Conservation (phyloP, 2,113 vertebrate genomes). For the Elephantulus edwardii region DNA sequence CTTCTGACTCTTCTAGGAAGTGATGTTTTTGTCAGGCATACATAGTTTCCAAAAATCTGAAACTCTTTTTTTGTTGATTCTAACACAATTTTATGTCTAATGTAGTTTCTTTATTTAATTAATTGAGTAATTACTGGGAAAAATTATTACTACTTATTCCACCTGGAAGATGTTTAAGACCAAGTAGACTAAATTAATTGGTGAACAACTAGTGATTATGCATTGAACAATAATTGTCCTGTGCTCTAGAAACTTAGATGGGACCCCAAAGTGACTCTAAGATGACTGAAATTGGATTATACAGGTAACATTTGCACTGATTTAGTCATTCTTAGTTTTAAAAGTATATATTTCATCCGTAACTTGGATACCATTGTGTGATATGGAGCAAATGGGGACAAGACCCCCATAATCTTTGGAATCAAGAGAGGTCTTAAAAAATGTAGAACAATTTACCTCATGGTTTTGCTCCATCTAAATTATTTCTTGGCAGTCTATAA, state of each 20-base stretch:
- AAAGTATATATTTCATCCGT: not conserved
- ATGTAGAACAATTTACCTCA: not conserved
- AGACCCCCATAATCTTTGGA: not conserved
- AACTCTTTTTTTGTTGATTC: not conserved
- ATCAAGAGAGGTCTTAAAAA: not conserved
- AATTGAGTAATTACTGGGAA: not conserved
- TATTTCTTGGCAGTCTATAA: not conserved
- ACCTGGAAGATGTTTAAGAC: not conserved
- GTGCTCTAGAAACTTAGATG: not conserved
- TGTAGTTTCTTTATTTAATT: not conserved
- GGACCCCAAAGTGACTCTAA: not conserved
- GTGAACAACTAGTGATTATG: not conserved
- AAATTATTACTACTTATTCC: not conserved
- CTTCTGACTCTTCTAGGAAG: not conserved
- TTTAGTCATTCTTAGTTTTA: not conserved
- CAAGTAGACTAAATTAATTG: not conserved
- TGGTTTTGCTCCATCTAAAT: not conserved
- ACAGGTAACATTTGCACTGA: not conserved
- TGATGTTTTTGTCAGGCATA: too few species aligned
- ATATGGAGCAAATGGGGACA: not conserved
- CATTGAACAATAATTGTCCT: not conserved
- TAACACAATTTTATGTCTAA: not conserved
- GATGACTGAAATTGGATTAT: not conserved
- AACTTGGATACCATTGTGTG: not conserved
- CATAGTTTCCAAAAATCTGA: not conserved